A percentile compares a stretch with the other conserved stretches of the same genome.
Conservation (phyloP, 2,113 vertebrate species). For the Mesocricetus auratus region DNA sequence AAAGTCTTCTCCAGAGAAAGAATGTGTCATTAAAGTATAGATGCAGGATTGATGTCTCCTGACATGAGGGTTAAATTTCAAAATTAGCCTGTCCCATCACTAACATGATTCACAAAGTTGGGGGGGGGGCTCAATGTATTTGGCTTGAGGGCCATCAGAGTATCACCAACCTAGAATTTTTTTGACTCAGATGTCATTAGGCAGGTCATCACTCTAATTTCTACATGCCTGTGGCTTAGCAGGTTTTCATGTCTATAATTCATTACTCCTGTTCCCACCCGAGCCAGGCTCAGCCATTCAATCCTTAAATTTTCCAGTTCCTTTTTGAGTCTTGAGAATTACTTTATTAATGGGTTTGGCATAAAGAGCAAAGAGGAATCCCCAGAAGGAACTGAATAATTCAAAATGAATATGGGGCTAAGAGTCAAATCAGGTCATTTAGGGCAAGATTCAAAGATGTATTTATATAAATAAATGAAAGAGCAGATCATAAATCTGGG, state of each 20-base stretch:
- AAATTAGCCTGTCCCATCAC: slow-evolving; percentile 67
- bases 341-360: slow-evolving; percentile 48
- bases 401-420: background rate
- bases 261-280: slow-evolving; percentile 64
- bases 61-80: slow-evolving; percentile 69
- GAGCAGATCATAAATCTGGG: background rate
- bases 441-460: slow-evolving; percentile 36
- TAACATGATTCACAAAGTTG: slow-evolving; percentile 70
- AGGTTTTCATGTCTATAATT: slow-evolving; percentile 81
- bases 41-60: slow-evolving; percentile 44
- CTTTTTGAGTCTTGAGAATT: slow-evolving; percentile 31
- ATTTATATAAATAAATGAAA: slow-evolving; percentile 46
- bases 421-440: slow-evolving; percentile 26
- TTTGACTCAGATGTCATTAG: slow-evolving; percentile 82
- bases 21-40: slow-evolving; percentile 39
- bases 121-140: slow-evolving; percentile 59
- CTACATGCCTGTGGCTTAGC: slow-evolving; percentile 70
- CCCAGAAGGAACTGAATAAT: slow-evolving; percentile 12
- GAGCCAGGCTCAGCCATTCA: slow-evolving; percentile 64
- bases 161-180: slow-evolving; percentile 74
- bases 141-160: slow-evolving; percentile 69
- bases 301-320: slow-evolving; percentile 48
- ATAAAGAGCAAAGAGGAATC: background rate
- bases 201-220: slow-evolving; percentile 84
- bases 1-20: background rate